phyloP scores from a whole-genome alignment of 2,888 invertebrate species.

The Erebia palarica region DNA sequence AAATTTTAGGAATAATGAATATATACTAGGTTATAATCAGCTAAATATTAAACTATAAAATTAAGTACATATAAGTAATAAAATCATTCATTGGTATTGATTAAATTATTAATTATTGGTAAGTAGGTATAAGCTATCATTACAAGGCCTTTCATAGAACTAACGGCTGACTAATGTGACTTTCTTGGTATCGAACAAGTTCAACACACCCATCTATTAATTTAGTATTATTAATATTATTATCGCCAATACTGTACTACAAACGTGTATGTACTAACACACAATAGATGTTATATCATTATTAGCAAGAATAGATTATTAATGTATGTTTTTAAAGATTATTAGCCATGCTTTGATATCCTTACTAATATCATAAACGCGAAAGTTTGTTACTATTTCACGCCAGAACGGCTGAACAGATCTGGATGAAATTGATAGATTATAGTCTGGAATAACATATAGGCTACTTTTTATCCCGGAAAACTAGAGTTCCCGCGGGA shows the following conservation, averaged over 20 bases:
- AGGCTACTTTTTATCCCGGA: no score
- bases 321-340: neutral
- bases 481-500: no score
- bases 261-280: neutral
- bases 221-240: neutral
- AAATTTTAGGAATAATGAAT: neutral
- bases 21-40: neutral
- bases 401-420: no score
- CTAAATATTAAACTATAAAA: neutral
- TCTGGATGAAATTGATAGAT: no score
- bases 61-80: neutral
- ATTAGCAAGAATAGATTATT: neutral
- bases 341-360: no score
- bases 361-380: no score
- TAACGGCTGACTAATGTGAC: slow-evolving; percentile 1
- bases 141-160: neutral
- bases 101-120: neutral
- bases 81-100: neutral
- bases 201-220: neutral
- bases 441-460: no score
- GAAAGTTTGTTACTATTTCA: no score
- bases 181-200: slow-evolving; percentile 7
- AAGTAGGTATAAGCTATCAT: neutral
- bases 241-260: neutral
- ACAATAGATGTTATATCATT: neutral